Base-by-base conservation (phyloP, 2,888 invertebrate species). In the Lasioglossum villosulum region DNA sequence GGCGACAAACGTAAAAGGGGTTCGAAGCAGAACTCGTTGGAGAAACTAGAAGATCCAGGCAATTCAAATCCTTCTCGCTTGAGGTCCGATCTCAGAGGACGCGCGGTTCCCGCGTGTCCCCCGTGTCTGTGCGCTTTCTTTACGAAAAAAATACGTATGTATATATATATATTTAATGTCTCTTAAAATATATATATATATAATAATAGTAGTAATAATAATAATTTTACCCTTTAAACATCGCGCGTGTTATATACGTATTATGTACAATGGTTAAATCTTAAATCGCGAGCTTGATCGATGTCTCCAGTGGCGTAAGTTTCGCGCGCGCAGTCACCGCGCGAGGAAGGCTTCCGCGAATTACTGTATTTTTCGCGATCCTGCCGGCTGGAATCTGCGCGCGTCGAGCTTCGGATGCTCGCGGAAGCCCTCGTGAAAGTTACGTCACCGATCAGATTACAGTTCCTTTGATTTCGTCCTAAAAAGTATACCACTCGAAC, bases 61-160 rank as follows among this genome's bases (percentile, higher is more conserved):
- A 80, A 73, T 79, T 80, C 84, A 77, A 91, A 91, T 91, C 91
- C 83, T 91, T 91, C 91, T 91, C 91, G 89, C 91, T 91, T 88
- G 91, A 90, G 83, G 81, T 80, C 81, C 84, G 78, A 30, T 74
- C 72, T 74, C 75, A 42, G 48, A 39, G 68, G 42, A 34, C 12
- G 80, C 79, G 30, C 52, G 8, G 19, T 52, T 52, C 48, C 80
- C 70, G 68, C 83, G 73, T 27, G 37, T 72, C 70, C 70, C 66
- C 56, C 52, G 48, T 73, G 56, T 80, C 89, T 86, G 84, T 86
- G 86, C 89, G 80, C 68, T 86, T 90, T 71, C 73, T 79, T 82
- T 71, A 27, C 79, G 81, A 86, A 80, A 82, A 83, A 88, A 83
- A 86, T 34, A 68, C 19, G 68, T 68, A 23, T 45, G 52, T 56